phyloP scores from a whole-genome alignment of 2,888 invertebrate species.

The Quadriops clusia region DNA sequence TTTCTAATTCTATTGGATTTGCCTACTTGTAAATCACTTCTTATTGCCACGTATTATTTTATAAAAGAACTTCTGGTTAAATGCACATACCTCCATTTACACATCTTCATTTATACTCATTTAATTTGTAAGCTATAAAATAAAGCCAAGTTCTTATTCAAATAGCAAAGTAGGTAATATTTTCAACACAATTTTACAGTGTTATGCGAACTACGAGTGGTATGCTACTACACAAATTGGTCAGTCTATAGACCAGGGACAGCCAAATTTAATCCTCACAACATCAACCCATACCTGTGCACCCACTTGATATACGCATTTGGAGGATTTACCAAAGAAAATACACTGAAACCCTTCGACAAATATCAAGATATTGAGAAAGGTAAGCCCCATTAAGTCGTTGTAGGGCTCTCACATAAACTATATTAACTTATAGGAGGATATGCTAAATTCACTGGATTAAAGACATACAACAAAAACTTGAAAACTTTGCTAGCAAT shows the following conservation, averaged over 20 bases:
- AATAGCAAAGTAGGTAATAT: too few relatives aligned
- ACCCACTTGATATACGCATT: conserved; percentile 90
- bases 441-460: conserved; percentile 84
- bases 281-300: conserved; percentile 89
- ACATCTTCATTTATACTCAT: too few relatives aligned
- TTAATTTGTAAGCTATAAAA: too few relatives aligned
- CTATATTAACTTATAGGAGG: too few relatives aligned
- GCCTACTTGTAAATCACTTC: too few relatives aligned
- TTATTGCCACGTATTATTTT: too few relatives aligned
- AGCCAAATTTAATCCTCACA: conserved; percentile 84
- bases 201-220: conserved; percentile 71
- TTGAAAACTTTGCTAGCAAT: conserved; percentile 84
- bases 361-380: conserved; percentile 93
- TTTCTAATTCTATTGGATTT: too few relatives aligned
- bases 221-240: conserved; percentile 92
- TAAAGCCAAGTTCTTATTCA: too few relatives aligned
- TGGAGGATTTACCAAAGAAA: conserved; percentile 84
- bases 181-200: too few relatives aligned
- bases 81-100: too few relatives aligned
- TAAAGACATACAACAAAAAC: conserved; percentile 86
- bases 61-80: too few relatives aligned
- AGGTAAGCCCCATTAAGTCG: conserved; percentile 45
- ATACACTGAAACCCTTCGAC: conserved; percentile 83
- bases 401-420: background rate
- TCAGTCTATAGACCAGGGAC: conserved; percentile 83